phyloP scores from a whole-genome alignment of 2,888 invertebrate species.

The Dioctria rufipes region DNA sequence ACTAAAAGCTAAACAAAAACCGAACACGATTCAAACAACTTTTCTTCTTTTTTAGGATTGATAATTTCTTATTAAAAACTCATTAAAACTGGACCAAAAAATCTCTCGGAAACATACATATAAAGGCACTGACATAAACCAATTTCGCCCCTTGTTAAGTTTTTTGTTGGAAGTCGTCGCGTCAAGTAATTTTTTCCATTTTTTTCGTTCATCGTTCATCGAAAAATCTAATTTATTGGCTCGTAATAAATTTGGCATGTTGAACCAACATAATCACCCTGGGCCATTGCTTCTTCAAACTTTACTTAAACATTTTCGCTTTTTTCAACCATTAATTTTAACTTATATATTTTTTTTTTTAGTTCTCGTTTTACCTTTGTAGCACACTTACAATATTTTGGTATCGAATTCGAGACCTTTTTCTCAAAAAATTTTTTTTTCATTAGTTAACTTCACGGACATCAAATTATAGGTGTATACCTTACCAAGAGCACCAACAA shows the following conservation, averaged over 20 bases:
- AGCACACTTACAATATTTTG: neutral
- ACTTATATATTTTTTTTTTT: neutral
- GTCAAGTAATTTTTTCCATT: slow-evolving; percentile 46
- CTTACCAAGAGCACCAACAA: neutral
- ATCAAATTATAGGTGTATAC: slow-evolving; percentile 28
- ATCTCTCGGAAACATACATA: slow-evolving; percentile 16
- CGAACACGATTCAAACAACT: slow-evolving; percentile 11
- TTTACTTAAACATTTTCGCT: neutral
- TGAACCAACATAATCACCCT: slow-evolving; percentile 49
- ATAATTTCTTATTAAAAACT: slow-evolving; percentile 29
- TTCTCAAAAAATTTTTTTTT: neutral
- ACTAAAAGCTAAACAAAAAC: slow-evolving; percentile 20
- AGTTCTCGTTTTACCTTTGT: neutral
- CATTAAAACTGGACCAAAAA: slow-evolving; percentile 31
- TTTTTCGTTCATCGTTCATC: slow-evolving; percentile 21
- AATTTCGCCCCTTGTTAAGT: slow-evolving; percentile 32
- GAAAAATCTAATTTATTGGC: slow-evolving; percentile 51
- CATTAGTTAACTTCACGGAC: slow-evolving; percentile 32
- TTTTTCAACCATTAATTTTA: slow-evolving; percentile 11
- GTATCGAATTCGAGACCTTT: slow-evolving; percentile 13
- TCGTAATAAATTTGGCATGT: slow-evolving; percentile 55
- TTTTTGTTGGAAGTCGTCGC: slow-evolving; percentile 37
- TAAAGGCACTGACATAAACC: slow-evolving; percentile 13
- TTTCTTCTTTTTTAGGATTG: neutral
- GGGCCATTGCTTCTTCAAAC: slow-evolving; percentile 1